Evolutionary conservation across 2,888 invertebrate species (phyloP).

Genomic region (Atethmia centrago): DNA sequence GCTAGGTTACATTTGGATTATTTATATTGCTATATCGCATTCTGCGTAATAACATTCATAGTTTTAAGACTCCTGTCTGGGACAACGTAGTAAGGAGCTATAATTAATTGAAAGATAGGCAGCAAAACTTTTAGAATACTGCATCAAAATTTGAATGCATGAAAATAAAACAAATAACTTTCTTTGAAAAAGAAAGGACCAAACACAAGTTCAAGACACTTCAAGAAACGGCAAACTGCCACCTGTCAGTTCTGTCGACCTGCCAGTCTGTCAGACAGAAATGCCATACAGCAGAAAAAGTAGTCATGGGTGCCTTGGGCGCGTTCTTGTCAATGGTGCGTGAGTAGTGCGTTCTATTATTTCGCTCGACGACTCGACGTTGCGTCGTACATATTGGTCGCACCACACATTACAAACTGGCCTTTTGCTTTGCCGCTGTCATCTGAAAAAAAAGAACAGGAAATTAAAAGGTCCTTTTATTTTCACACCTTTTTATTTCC

Average conservation of each 20-base stretch:
- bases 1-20: conserved; percentile 21
- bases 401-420: neutral
- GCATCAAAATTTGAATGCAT: conserved; percentile 4
- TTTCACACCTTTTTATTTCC: too few species aligned
- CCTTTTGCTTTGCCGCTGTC: neutral
- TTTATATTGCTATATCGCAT: conserved; percentile 5
- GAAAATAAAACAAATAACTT: neutral
- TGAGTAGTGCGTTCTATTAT: neutral
- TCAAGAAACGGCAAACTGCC: neutral
- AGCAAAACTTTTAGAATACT: neutral
- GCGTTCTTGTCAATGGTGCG: neutral
- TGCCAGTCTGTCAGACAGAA: neutral
- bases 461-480: neutral
- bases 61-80: neutral
- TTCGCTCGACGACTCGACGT: neutral
- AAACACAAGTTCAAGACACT: neutral
- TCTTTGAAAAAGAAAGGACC: conserved; percentile 5
- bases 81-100: neutral
- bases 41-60: conserved; percentile 28
- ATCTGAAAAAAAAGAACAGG: neutral
- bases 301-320: neutral
- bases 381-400: neutral
- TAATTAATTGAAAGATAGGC: neutral
- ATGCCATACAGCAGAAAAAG: too few species aligned
- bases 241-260: neutral